Base-by-base conservation (phyloP, 1,140 invertebrate genomes). In the Conus ventricosus region DNA sequence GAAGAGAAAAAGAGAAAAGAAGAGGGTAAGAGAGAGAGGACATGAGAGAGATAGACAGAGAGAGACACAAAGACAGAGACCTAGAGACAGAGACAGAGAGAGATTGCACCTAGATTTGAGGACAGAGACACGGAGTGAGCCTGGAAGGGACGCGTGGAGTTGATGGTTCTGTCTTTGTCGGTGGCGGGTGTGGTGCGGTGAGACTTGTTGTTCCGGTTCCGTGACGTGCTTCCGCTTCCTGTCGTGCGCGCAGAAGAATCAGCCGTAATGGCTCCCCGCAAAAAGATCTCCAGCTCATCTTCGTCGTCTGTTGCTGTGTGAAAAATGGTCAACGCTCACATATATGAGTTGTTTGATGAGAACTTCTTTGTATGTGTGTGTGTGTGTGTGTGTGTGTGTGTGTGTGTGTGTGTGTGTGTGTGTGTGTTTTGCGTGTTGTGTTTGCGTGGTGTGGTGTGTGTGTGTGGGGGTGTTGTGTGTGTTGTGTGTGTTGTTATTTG, bases 261-360 rank as follows among this genome's bases (percentile, higher is more conserved):
- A 86, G 80, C 25, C 88, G 81, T 20, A 91, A 80, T 8, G 89
- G 76, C 82, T 90, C 90, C 0, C 91, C 90, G 85, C 92, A 93
- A 25, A 25, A 89, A 87, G 17, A 93, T 89, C 51, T 90, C 90
- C 54, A 93, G 87, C 80, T 90, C 87, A 27, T 91, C 92, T 4
- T 92, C 90, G 13, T 90, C 88, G n/a, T 91, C 89, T 25, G 90
- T 90, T 7, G 91, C 92, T 93, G 85, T 20, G 88, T 87, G 60
- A 78, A 80, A 39, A 84, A 51, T 53, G 76, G 57, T 60, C 8
- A 0, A 39, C 39, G 39, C 3, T 39, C 39, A 39, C 39, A 39
- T 39, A 39, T 39, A 15, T 8, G 57, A 15, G 57, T 39, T 17
- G 75, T 4, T 60, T 8, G 57, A 15, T 11, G 5, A 60, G 57